A percentile compares a stretch with the other conserved stretches of the same genome.
Evolutionary conservation across 2,113 vertebrate genomes (phyloP).

Genomic region (Eonycteris spelaea): DNA sequence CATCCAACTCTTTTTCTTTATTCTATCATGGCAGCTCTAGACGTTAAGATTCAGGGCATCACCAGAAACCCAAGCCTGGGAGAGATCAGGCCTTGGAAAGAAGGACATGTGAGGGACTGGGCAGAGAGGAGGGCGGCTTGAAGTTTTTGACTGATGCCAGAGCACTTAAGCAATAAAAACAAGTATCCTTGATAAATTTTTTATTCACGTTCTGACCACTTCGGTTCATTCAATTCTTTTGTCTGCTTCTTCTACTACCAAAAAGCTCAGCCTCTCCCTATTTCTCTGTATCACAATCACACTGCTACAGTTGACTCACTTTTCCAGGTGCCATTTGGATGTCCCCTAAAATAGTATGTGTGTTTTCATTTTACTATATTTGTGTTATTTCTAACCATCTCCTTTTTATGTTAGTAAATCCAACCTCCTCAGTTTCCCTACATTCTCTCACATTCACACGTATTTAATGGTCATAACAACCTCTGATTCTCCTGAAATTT

Average conservation of each 20-base stretch:
- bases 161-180: background rate
- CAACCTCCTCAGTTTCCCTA: background rate
- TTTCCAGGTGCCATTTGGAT: background rate
- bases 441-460: background rate
- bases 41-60: background rate
- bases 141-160: background rate
- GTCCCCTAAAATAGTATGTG: background rate
- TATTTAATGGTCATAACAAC: background rate
- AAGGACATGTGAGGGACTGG: background rate
- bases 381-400: background rate
- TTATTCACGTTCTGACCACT: background rate
- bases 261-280: background rate
- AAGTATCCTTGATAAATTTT: background rate
- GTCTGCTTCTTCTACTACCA: background rate
- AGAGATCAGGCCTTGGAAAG: background rate
- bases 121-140: background rate
- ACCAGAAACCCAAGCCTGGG: background rate
- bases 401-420: background rate
- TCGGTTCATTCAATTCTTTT: background rate
- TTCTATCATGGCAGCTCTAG: background rate
- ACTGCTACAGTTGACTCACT: background rate
- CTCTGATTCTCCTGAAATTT: background rate
- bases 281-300: background rate
- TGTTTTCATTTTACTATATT: background rate
- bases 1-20: background rate